Evolutionary conservation across 92 coral and sea anemone species (phyloP), one percentile per base, ranked within the genome.

Genomic region (Paragorgia papillata): DNA sequence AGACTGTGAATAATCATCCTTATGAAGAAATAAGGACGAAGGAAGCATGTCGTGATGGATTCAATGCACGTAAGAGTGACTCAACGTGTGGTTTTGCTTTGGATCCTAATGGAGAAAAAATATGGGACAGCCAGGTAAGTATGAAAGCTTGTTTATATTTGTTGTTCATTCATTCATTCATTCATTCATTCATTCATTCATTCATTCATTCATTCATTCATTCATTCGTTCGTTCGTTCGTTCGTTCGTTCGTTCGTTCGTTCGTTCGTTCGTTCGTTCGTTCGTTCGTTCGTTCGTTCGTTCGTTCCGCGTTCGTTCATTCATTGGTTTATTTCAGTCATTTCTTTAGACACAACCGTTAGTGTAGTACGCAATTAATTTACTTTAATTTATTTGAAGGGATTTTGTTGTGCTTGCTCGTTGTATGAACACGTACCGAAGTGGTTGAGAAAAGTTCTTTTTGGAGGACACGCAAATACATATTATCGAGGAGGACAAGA

Each of bases 51-150:
- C 81, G 81, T 29, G 97, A 90, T 74, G 61, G 85, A 88, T 90
- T 83, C 49, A 10, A 37, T 62, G 53, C 53, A 37, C 4, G 10
- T 46, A 82, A 76, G 27, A 69, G 85, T 0, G 88, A 88, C 21
- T 88, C 97, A 0, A 80, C 90, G 0, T 93, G 97, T 67, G 97
- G 97, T 4, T 90, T 81, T 64, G 85, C 86, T 55, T 50, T 57
- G 50, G 96, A 93, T 39, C 79, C 85, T 0, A 66, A 90, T 13
- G 97, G 91, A 2, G 84, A 90, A 17, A 79, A 83, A 31, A 84
- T 93, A 31, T 93, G 97, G 97, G 97, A 93, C 68, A 93, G 97
- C 31, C 97, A 93, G 94, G 97, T 92, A 66, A 7, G 71, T 31
- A 0, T 17, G 41, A 19, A 8, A 8, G 0, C 3, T 25, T 48